Evolutionary conservation across 2,797 vertebrate species (phyloP).

Genomic region (Hydrolagus colliei): DNA sequence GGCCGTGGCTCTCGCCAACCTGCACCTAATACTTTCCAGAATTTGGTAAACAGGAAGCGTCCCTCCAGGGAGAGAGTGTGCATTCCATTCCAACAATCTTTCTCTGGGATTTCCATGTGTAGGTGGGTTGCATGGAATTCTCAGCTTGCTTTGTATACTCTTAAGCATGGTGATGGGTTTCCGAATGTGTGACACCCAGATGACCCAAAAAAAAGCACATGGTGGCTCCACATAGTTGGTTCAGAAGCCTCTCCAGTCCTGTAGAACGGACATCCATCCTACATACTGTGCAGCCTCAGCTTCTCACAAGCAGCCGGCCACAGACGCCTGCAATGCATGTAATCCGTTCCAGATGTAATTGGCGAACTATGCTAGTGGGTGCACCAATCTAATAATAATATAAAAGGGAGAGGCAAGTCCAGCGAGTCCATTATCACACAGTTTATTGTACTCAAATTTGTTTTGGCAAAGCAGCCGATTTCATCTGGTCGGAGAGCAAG

Average conservation of each 20-base stretch:
- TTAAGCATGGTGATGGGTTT: too few species aligned
- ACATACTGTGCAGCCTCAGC: neutral
- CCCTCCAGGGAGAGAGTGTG: too few species aligned
- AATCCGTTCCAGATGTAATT: slow-evolving; percentile 21
- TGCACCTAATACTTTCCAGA: too few species aligned
- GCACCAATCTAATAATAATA: slow-evolving; percentile 19
- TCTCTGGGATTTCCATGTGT: too few species aligned
- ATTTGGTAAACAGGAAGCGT: too few species aligned
- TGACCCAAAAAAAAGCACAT: neutral
- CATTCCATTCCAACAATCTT: too few species aligned
- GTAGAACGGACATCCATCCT: neutral
- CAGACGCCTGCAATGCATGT: neutral
- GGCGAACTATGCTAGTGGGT: neutral
- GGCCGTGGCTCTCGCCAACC: too few species aligned
- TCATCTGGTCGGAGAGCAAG: slow-evolving; percentile 14
- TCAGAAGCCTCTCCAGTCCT: neutral
- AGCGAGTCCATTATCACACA: neutral
- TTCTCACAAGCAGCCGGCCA: neutral
- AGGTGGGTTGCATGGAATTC: too few species aligned
- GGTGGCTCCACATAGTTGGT: neutral
- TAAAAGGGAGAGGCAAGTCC: neutral
- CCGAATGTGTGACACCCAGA: too few species aligned
- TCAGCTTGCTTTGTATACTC: too few species aligned
- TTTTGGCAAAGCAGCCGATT: slow-evolving; percentile 30
- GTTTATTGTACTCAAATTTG: slow-evolving; percentile 20